These are phyloP conservation scores for Cyprinodon diabolis DNA, from an alignment of 2,797 vertebrate species.

Conservation along the genomic window DNA sequence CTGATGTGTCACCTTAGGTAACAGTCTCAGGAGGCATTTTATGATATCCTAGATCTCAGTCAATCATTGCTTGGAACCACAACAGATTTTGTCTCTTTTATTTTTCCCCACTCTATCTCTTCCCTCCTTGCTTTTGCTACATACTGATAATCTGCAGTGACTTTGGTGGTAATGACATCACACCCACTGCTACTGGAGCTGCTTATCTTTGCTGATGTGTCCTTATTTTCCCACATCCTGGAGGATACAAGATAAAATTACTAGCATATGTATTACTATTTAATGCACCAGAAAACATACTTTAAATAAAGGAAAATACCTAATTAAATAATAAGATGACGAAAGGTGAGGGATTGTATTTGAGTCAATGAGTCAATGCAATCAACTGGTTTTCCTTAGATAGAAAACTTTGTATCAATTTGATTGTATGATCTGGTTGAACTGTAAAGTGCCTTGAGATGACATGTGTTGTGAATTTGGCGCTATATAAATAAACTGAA, in stretches of 20 bases:
- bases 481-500: too few relatives aligned
- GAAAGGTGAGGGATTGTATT: too few relatives aligned
- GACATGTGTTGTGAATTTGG: too few relatives aligned
- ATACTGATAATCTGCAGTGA: slow-evolving; percentile 34
- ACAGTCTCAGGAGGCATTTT: slow-evolving; percentile 55
- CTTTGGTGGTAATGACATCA: slow-evolving; percentile 36
- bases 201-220: slow-evolving; percentile 5
- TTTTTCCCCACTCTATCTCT: slow-evolving; percentile 12
- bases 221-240: neutral
- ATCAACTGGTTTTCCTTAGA: too few relatives aligned
- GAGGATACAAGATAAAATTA: slow-evolving; percentile 3
- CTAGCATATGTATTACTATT: neutral
- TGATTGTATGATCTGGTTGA: too few relatives aligned
- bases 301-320: too few relatives aligned
- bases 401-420: too few relatives aligned
- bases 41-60: slow-evolving; percentile 59
- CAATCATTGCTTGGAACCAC: slow-evolving; percentile 52
- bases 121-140: slow-evolving; percentile 22
- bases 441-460: too few relatives aligned
- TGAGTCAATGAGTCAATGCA: too few relatives aligned
- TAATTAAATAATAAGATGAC: too few relatives aligned
- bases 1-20: slow-evolving; percentile 63
- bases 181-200: slow-evolving; percentile 10
- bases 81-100: slow-evolving; percentile 40
- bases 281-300: neutral